Percentiles rank a stretch among this genome's conserved stretches.
Conservation (phyloP, 2,797 vertebrate genomes). For the Sylvilagus floridanus region DNA sequence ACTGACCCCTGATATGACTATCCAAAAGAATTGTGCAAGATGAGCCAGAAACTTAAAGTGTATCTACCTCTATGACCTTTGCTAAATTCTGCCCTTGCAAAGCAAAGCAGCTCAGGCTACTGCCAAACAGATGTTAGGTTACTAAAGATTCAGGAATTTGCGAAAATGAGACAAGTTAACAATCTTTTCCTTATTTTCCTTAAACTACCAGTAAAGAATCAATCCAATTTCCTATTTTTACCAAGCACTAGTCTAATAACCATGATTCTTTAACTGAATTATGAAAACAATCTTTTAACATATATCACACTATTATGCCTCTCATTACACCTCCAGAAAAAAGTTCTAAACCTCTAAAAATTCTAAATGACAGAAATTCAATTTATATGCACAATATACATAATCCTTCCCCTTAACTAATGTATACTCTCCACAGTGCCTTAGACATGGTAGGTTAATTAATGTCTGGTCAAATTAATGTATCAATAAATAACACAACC, state of each 20-base stretch:
- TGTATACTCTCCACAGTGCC: background rate
- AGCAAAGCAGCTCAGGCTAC: conserved; percentile 5
- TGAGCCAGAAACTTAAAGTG: background rate
- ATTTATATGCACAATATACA: conserved; percentile 27
- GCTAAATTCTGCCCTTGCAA: background rate
- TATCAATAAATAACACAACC: conserved; percentile 40
- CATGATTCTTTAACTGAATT: conserved; percentile 40
- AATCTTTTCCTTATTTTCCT: background rate
- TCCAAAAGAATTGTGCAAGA: background rate
- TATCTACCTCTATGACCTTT: background rate
- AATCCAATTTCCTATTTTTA: conserved; percentile 28
- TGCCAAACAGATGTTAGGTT: conserved; percentile 31
- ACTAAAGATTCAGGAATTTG: conserved; percentile 32
- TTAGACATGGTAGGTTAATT: conserved; percentile 7
- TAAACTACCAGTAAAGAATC: background rate
- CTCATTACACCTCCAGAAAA: background rate
- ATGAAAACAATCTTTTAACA: background rate
- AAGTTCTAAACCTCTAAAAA: conserved; percentile 54
- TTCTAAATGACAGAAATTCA: conserved; percentile 53
- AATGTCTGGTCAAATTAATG: conserved; percentile 43
- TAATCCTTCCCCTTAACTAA: background rate
- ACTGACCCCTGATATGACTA: background rate
- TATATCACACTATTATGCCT: conserved; percentile 14
- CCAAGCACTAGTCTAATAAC: conserved; percentile 41
- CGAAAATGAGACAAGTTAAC: conserved; percentile 22